phyloP scores from a whole-genome alignment of 2,113 vertebrate genomes.

The Drymodes brunneopygia region DNA sequence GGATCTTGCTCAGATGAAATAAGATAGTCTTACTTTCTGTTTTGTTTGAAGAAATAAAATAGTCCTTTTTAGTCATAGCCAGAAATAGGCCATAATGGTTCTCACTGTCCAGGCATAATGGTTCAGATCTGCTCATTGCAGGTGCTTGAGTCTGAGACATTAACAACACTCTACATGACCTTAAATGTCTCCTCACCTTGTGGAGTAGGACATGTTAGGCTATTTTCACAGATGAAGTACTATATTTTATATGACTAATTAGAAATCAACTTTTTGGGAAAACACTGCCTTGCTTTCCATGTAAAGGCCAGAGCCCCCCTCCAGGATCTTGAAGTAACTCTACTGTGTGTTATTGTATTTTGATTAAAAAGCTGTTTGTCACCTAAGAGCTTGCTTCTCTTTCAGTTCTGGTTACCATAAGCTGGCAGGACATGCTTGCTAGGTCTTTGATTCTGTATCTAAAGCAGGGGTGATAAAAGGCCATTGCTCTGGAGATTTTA shows the following conservation, averaged over 20 bases:
- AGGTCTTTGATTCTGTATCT: conserved; percentile 44
- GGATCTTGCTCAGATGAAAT: neutral
- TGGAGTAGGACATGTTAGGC: neutral
- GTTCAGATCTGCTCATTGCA: neutral
- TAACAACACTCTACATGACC: neutral
- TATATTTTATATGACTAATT: neutral
- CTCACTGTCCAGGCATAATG: neutral
- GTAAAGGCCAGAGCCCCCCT: neutral
- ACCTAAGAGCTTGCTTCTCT: neutral
- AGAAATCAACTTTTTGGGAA: neutral
- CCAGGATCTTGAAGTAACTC: neutral
- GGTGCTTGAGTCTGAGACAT: neutral
- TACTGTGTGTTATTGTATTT: neutral
- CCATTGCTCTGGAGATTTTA: conserved; percentile 59
- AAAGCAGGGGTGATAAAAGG: conserved; percentile 5
- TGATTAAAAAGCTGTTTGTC: neutral
- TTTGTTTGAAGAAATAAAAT: neutral
- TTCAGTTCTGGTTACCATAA: conserved; percentile 30
- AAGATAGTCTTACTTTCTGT: neutral
- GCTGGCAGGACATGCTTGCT: conserved; percentile 17
- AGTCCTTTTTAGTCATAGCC: neutral
- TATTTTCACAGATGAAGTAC: neutral
- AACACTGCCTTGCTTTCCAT: neutral
- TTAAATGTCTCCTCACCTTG: neutral
- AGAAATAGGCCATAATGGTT: neutral